These are phyloP conservation scores for Camponotus vicinus DNA, from an alignment of 1,140 invertebrate genomes.

Conservation along the genomic window DNA sequence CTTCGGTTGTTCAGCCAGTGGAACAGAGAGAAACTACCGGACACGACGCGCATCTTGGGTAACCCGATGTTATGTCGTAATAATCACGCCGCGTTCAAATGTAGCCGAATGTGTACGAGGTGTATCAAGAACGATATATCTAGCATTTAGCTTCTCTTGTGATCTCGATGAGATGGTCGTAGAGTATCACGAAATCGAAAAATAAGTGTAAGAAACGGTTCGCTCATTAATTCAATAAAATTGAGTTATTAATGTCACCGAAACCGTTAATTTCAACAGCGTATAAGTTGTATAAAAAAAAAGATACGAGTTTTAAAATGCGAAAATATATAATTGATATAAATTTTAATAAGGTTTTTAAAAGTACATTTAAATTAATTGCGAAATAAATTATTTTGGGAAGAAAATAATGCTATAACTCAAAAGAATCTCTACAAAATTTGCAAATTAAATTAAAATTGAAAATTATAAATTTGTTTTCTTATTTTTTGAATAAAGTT, in stretches of 20 bases:
- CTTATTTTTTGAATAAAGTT: slow-evolving; percentile 4
- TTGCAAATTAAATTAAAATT: not conserved
- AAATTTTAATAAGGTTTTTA: not conserved
- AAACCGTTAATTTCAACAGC: not conserved
- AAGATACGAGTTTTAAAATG: not conserved
- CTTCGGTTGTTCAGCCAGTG: slow-evolving; percentile 70
- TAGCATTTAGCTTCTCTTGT: slow-evolving; percentile 24
- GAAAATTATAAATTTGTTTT: slow-evolving; percentile 1
- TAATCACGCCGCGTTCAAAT: slow-evolving; percentile 25
- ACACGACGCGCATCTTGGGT: slow-evolving; percentile 74
- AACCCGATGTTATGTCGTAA: slow-evolving; percentile 65
- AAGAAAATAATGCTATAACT: not conserved
- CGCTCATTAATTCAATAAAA: not conserved
- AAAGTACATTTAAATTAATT: not conserved
- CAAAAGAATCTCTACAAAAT: not conserved
- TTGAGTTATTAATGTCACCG: too few relatives aligned
- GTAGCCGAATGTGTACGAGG: slow-evolving; percentile 39
- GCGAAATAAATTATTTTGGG: not conserved
- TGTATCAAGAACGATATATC: slow-evolving; percentile 42
- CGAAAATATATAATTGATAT: not conserved
- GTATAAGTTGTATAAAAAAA: too few relatives aligned
- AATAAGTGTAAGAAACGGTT: not conserved
- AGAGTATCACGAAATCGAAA: slow-evolving; percentile 34
- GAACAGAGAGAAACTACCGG: slow-evolving; percentile 79
- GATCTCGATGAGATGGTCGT: not conserved